phyloP scores from a whole-genome alignment of 2,113 vertebrate genomes.

The Mesembrinibis cayennensis region DNA sequence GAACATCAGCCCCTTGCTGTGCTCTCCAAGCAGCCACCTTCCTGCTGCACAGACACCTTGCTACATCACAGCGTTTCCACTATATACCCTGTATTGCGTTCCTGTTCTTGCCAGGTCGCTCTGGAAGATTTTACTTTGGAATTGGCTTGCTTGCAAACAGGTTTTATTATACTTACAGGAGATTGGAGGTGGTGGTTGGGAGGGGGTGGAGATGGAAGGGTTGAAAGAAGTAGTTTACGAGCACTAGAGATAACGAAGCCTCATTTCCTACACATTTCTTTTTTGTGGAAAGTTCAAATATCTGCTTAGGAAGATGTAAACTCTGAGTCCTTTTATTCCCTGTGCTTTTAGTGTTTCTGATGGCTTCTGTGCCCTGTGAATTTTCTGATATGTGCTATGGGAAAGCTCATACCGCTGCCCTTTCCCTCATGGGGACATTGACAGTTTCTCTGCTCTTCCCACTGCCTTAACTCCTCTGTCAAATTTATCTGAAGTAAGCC shows the following conservation, averaged over 20 bases:
- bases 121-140: not conserved
- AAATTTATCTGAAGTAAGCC: not conserved
- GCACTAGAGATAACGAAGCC: not conserved
- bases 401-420: not conserved
- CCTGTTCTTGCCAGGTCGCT: not conserved
- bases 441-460: not conserved
- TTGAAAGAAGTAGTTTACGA: not conserved
- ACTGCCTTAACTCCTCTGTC: not conserved
- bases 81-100: not conserved
- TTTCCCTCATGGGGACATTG: not conserved
- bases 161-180: not conserved
- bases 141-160: not conserved
- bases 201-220: not conserved
- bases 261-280: not conserved
- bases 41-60: not conserved
- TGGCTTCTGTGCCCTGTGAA: not conserved
- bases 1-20: not conserved
- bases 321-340: not conserved
- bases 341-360: not conserved
- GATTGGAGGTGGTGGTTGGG: too few relatives aligned
- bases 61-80: not conserved
- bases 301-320: not conserved
- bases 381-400: not conserved
- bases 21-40: constrained; percentile 7
- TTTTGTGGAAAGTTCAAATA: not conserved